Evolutionary conservation across 1,140 invertebrate genomes (phyloP), one percentile per base, ranked within the genome.

Genomic region (Idris sp.): DNA sequence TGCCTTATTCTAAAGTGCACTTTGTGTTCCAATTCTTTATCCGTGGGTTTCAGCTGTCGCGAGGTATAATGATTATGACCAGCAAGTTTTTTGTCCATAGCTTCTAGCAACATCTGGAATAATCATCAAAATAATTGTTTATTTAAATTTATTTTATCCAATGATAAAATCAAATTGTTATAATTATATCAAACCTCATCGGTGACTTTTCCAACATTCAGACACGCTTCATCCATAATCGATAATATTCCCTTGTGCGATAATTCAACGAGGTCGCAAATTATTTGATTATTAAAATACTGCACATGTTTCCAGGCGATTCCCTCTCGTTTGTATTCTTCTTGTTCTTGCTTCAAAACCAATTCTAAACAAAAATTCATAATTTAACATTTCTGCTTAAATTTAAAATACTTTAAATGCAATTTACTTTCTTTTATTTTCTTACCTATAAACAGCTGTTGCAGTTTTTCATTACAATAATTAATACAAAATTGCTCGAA

Each of bases 401-500:
- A 10, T 16, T 41, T n/a, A 28, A 28, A n/a, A n/a, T n/a, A n/a
- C n/a, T n/a, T n/a, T n/a, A n/a, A n/a, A n/a, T n/a, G n/a, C n/a
- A n/a, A n/a, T n/a, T n/a, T n/a, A n/a, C n/a, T n/a, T 22, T 22
- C 19, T 22, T 22, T 22, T 22, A 4, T 22, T 22, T 22, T 22
- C 48, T 89, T 83, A 96, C 95, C 94, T 79, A 98, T 98, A 83
- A 98, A 98, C 3, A 98, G 88, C 83, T 98, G 97, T 82, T 98
- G 97, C 15, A 98, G 89, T 86, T 98, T 98, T 88, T 98, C 97
- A 85, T 98, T 98, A 78, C 97, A 98, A 87, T 98, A 98, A 84
- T 98, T 98, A 78, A 98, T 98, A 83, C 96, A 98, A 78, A 94
- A 92, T 79, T 98, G 96, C 86, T 98, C 96, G 88, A 98, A 98